phyloP scores from a whole-genome alignment of 2,888 invertebrate species.

The Zaprionus bogoriensis region DNA sequence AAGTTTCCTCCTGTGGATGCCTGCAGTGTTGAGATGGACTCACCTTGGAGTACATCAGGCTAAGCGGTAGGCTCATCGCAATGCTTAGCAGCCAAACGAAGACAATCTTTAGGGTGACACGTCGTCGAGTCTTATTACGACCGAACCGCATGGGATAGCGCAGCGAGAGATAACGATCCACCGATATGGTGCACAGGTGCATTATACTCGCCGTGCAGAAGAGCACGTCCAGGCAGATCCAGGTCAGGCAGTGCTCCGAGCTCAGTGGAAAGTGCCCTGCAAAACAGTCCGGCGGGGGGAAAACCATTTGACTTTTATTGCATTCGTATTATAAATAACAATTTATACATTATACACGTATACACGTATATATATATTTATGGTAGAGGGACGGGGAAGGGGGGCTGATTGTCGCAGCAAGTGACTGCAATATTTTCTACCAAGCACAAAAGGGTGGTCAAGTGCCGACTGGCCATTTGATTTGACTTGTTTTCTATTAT shows the following conservation, averaged over 20 bases:
- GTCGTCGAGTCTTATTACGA: conserved; percentile 92
- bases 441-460: conserved; percentile 37
- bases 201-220: conserved; percentile 98
- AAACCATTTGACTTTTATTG: conserved; percentile 34
- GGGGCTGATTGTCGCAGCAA: conserved; percentile 14
- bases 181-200: conserved; percentile 97
- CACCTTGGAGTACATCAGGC: conserved; percentile 94
- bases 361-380: no score
- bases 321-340: conserved; percentile 32
- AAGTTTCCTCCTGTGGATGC: no score
- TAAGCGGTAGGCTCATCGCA: conserved; percentile 94
- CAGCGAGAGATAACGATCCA: conserved; percentile 95
- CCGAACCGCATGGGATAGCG: conserved; percentile 97
- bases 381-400: background rate
- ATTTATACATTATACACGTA: no score
- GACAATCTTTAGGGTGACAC: conserved; percentile 94
- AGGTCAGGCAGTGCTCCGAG: conserved; percentile 93
- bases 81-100: conserved; percentile 97
- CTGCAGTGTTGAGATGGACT: no score
- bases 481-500: conserved; percentile 30
- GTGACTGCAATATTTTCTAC: conserved; percentile 55
- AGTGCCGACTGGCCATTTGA: conserved; percentile 56
- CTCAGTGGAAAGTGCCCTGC: conserved; percentile 92
- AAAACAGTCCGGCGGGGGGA: conserved; percentile 59
- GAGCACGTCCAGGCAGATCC: conserved; percentile 97